Evolutionary conservation across 2,888 invertebrate genomes (phyloP).

Genomic region (Heliconius aoede): DNA sequence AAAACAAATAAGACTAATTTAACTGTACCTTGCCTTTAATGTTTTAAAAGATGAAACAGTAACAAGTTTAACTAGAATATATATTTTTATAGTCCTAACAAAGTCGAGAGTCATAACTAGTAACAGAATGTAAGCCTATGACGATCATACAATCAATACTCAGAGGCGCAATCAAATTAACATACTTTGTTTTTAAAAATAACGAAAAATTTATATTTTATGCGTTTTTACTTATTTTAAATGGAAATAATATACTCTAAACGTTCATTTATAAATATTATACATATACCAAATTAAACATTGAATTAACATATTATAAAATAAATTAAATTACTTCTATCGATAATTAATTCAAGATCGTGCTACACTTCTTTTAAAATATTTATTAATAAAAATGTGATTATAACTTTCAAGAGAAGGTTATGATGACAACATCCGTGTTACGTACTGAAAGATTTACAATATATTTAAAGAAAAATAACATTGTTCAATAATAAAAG

Average conservation of each 20-base stretch:
- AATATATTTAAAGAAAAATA: neutral
- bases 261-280: neutral
- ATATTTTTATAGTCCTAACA: neutral
- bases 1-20: neutral
- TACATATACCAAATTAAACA: neutral
- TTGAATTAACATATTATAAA: neutral
- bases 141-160: slow-evolving; percentile 16
- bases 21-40: neutral
- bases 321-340: neutral
- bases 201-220: neutral
- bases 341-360: neutral
- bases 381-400: neutral
- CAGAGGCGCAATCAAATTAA: slow-evolving; percentile 11
- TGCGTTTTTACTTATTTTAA: neutral
- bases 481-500: neutral
- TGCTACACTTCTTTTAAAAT: too few relatives aligned
- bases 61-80: neutral
- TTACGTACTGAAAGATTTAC: neutral
- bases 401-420: neutral
- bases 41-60: neutral
- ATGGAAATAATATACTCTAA: neutral
- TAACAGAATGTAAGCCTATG: slow-evolving; percentile 7
- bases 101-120: slow-evolving; percentile 10
- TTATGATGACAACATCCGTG: neutral
- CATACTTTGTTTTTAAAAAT: slow-evolving; percentile 7